These are phyloP conservation scores for Pelagia noctiluca DNA, from an alignment of 30 jellyfish, hydroid and myxozoan genomes.

Conservation along the genomic window DNA sequence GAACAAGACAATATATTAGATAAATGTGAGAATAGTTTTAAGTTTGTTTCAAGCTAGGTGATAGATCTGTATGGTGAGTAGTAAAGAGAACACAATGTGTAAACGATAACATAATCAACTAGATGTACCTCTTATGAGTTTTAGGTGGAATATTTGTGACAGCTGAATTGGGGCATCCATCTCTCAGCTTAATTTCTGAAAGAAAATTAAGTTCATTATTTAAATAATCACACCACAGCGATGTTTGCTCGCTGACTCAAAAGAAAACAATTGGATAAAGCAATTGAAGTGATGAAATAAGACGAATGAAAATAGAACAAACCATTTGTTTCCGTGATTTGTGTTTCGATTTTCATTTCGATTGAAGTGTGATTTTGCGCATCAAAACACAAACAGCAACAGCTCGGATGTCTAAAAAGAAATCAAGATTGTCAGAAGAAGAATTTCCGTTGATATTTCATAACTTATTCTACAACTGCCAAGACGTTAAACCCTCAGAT, in stretches of 20 bases:
- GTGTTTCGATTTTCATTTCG: constrained; percentile 52
- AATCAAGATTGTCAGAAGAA: background rate
- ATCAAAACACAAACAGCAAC: constrained; percentile 86
- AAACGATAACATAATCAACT: background rate
- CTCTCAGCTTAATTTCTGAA: constrained; percentile 49
- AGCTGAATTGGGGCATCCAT: constrained; percentile 31
- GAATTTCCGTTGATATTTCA: background rate
- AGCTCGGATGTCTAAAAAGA: constrained; percentile 81
- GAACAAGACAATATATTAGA: too few relatives aligned
- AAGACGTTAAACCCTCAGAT: too few relatives aligned
- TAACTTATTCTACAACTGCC: too few relatives aligned
- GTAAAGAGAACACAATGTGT: too few relatives aligned
- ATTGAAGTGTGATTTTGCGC: constrained; percentile 84
- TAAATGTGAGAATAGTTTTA: too few relatives aligned
- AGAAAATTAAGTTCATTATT: background rate
- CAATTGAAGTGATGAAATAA: background rate
- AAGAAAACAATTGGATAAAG: background rate
- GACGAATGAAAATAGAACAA: background rate
- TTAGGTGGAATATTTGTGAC: constrained; percentile 33
- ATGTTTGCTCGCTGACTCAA: too few relatives aligned
- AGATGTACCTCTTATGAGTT: constrained; percentile 31
- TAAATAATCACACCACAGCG: background rate
- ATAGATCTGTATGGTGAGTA: too few relatives aligned
- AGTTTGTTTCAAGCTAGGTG: too few relatives aligned
- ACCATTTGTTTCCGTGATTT: constrained; percentile 69